phyloP scores from a whole-genome alignment of 2,113 vertebrate genomes.

The Trichechus manatus region DNA sequence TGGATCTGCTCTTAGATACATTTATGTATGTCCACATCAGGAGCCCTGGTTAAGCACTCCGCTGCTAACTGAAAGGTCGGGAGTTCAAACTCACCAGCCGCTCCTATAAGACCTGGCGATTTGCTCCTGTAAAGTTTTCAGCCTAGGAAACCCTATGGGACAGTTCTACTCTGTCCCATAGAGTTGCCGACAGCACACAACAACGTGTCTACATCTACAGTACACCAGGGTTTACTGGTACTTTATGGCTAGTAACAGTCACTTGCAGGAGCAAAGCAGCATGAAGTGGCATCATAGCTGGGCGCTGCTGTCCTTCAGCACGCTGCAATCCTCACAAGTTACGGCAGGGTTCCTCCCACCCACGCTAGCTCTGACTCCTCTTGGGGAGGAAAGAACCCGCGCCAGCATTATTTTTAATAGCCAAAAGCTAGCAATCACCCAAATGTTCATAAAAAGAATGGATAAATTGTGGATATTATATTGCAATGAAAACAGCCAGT shows the following conservation, averaged over 20 bases:
- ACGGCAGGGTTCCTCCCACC: neutral
- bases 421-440: constrained; percentile 3
- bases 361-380: neutral
- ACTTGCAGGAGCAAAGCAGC: neutral
- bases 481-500: neutral
- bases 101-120: no score
- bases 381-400: neutral
- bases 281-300: neutral
- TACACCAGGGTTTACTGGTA: neutral
- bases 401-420: neutral
- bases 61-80: no score
- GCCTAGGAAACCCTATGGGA: no score
- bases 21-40: neutral
- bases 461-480: neutral
- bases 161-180: no score
- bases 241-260: neutral
- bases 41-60: no score
- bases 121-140: no score
- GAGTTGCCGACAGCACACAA: no score
- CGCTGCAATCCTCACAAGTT: neutral
- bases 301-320: neutral
- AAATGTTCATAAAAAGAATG: neutral
- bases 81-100: no score
- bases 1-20: neutral
- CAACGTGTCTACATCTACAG: neutral